Evolutionary conservation across 2,113 vertebrate species (phyloP), one percentile per base, ranked within the genome.

Genomic region (Leucoraja erinaceus): DNA sequence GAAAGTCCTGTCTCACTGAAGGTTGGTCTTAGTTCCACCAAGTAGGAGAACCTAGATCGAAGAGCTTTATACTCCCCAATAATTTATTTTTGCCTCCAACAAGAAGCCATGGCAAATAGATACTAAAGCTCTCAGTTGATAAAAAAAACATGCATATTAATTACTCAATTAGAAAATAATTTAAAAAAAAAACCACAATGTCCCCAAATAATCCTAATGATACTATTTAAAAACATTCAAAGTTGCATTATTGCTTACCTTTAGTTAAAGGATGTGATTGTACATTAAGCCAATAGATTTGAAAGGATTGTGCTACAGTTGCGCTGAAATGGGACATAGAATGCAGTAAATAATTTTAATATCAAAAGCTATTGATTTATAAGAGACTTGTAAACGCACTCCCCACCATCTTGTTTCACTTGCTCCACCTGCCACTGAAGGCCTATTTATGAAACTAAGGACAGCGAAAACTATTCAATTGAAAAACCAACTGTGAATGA

Each of bases 281-380:
- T 33, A 96, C 77, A 5, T 94, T 93, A 38, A 95, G 93, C 96
- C 96, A 96, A 88, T 95, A 96, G n/a, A 94, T 81, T 4, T 93
- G 88, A 38, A 14, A 91, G 2, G 94, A 88, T 47, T 94, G 88
- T 4, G 94, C 95, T 28, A 96, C 93, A 0, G 95, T 96, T 47
- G 95, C 95, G 31, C 95, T 96, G 93, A 33, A 84, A 63, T 92
- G 61, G 88, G 6, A 84, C 31, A 14, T 56, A 28, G 3, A 70
- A 16, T 31, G 38, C 38, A 47, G 38, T 1, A 28, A n/a, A 61
- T 88, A 3, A 88, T 25, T 66, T 66, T n/a, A 63, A 5, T 28
- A 63, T 56, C 11, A 66, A 5, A 22, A 7, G 16, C 47, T 18
- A 38, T 79, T 16, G 33, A 81, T 81, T 54, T 20, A 54, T 47